A percentile compares a stretch with the other conserved stretches of the same genome.
Conservation (phyloP, 2,797 vertebrate species). For the Miichthys miiuy region DNA sequence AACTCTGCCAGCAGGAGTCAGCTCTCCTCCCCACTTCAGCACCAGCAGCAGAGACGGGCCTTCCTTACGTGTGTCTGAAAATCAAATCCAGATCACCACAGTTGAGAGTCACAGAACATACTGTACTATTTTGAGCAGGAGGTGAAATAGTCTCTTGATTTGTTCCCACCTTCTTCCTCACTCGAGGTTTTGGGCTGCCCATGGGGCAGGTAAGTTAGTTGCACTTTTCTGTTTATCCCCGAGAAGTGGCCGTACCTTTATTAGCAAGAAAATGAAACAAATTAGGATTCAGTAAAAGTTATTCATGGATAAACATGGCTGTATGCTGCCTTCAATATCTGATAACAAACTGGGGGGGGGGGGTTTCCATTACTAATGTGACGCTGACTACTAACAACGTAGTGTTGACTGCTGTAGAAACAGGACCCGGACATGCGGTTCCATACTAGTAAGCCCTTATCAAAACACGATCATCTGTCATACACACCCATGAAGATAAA, state of each 20-base stretch:
- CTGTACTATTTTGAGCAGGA: not conserved
- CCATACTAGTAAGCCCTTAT: not conserved
- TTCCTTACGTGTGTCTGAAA: conserved; percentile 87
- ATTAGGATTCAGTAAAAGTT: not conserved
- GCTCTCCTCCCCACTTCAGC: conserved; percentile 96
- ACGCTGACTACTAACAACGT: not conserved
- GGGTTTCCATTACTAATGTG: not conserved
- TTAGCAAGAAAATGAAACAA: conserved; percentile 17
- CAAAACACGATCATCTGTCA: not conserved
- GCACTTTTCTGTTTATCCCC: conserved; percentile 98
- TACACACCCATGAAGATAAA: not conserved
- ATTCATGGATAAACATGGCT: not conserved
- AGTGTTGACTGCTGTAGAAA: not conserved
- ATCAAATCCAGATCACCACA: not conserved
- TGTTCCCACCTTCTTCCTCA: conserved; percentile 92
- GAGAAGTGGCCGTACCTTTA: conserved; percentile 99
- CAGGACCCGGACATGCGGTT: not conserved
- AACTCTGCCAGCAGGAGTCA: conserved; percentile 94
- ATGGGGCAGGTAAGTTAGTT: conserved; percentile 95
- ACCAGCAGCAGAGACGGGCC: conserved; percentile 92
- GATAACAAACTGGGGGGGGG: not conserved
- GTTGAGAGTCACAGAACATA: too few species aligned
- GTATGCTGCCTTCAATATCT: not conserved
- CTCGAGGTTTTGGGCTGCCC: conserved; percentile 94
- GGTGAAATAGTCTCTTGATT: not conserved